Base-by-base conservation (phyloP, 2,888 invertebrate genomes). In the Ophonus ardosiacus region DNA sequence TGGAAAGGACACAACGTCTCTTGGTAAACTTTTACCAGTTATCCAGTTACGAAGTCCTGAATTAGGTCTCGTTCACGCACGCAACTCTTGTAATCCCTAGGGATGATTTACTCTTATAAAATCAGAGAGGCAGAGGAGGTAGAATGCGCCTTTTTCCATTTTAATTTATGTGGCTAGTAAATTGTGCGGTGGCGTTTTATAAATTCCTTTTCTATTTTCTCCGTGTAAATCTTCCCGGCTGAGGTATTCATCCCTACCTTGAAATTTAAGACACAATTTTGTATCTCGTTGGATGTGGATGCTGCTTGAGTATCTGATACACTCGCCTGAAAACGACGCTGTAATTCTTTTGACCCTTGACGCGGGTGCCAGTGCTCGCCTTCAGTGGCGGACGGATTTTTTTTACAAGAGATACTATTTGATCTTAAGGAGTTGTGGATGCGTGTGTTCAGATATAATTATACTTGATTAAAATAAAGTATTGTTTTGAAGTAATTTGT, bases 131-230 rank as follows among this genome's bases (percentile, higher is more conserved):
- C 31, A 31, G 31, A 31, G 31, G 31, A 31, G 31, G 31, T 31
- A 31, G 59, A 17, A 61, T 61, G 24, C 7, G 61, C 61, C 24
- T 18, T 17, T 51, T 81, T 13, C 63, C 83, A 83, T 76, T 76
- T 76, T 84, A 84, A 84, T 84, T 78, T 84, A 84, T 84, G 76
- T 84, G 74, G 31, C 76, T 78, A 78, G 84, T 84, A 84, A 84
- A 84, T 84, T 84, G 84, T 78, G 83, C 78, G 84, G 84, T 65
- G 78, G 65, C 78, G 65, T 84, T 84, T 84, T 65, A 78, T 84
- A 84, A 84, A 84, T 84, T 84, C 78, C 65, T 84, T 84, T 84
- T 84, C 84, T 84, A 84, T 84, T 84, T 78, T 63, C 61, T 65
- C 65, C 51, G 24, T 40, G 63, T 84, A 84, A 84, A 84, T 84